Conservation (phyloP, 2,113 vertebrate genomes). For the Eudyptes chrysolophus region DNA sequence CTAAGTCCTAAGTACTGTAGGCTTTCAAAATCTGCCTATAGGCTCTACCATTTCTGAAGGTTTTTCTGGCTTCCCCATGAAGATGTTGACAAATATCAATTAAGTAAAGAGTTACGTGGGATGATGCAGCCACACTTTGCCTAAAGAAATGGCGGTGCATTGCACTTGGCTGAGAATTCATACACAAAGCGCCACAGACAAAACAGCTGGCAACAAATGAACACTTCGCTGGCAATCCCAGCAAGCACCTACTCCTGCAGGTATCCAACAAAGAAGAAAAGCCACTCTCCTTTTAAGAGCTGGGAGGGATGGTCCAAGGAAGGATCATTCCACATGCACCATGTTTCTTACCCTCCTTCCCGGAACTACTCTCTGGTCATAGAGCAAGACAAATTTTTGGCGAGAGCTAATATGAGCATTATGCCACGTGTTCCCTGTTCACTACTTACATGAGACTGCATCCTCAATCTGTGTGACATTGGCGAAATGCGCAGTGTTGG, state of each 20-base stretch:
- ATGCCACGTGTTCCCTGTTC: too few relatives aligned
- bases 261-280: not conserved
- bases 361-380: not conserved
- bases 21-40: not conserved
- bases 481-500: constrained; percentile 97
- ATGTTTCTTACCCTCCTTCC: not conserved
- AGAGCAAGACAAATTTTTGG: not conserved
- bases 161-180: not conserved
- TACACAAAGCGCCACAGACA: not conserved
- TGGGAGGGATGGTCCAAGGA: not conserved
- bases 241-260: not conserved
- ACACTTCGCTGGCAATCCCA: not conserved
- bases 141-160: not conserved
- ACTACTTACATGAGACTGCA: constrained; percentile 90
- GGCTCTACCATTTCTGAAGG: not conserved
- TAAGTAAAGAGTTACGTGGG: not conserved
- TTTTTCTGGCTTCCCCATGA: not conserved
- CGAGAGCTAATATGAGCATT: accelerated
- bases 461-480: constrained; percentile 99
- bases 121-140: not conserved
- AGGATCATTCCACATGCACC: not conserved
- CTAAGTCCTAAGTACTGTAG: not conserved
- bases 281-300: not conserved
- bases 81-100: not conserved
- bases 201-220: not conserved